Base-by-base conservation (phyloP, 2,888 invertebrate species). In the Leucoma salicis region DNA sequence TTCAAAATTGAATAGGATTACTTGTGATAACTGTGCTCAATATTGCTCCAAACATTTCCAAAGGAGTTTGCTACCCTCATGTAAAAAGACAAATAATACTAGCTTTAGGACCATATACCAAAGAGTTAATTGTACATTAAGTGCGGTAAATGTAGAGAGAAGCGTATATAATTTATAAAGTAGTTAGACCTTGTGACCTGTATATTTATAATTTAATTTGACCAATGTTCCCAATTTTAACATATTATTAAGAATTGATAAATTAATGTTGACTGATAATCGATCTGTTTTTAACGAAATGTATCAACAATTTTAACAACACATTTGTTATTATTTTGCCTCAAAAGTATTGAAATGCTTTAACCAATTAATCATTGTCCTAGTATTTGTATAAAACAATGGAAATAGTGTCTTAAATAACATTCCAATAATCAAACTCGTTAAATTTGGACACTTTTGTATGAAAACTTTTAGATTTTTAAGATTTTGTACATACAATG, bases 401-500 rank as follows among this genome's bases (percentile, higher is more conserved):
- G 76, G 78, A 78, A 79, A 85, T 83, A 85, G 87, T 87, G 85
- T 89, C 84, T 84, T 83, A 65, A 71, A 76, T 74, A 80, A 88
- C 89, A 89, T 89, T 89, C 89, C 89, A 89, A 78, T 85, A 84
- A 71, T 82, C 82, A 76, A 81, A 75, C 82, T 80, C 76, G 69
- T 81, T 77, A 81, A 78, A 84, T 84, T 87, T 88, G 83, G 85
- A 87, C 86, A 89, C 86, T 88, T 89, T 88, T 88, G 85, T 89
- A 88, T 78, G 82, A 80, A 69, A 84, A 61, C 68, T 69, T 75
- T 74, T 87, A 88, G 84, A 82, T 85, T 80, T 86, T 46, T 87
- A 87, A 88, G 89, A 80, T 89, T 89, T 89, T 89, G 89, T 89
- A 89, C 87, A 89, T 89, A 89, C 81, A 84, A 86, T 83, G 78